These are phyloP conservation scores for Caenorhabditis doughertyi DNA, from an alignment of 2,888 invertebrate species.

Conservation along the genomic window DNA sequence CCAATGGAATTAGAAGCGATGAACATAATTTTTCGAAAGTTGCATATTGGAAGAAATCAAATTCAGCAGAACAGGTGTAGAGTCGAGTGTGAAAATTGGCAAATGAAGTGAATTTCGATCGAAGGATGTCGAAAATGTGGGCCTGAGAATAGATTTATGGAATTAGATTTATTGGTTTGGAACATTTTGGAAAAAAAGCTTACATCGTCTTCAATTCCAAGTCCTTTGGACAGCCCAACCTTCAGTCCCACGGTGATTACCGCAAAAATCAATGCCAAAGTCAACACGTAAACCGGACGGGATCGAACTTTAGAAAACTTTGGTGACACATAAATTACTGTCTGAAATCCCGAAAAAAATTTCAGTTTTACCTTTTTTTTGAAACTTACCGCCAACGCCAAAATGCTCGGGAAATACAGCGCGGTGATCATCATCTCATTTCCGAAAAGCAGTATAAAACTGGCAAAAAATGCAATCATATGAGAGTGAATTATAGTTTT, in stretches of 20 bases:
- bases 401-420: constrained; percentile 84
- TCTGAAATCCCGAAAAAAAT: constrained; percentile 35
- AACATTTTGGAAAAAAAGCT: constrained; percentile 68
- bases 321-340: constrained; percentile 56
- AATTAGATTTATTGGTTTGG: too few species aligned
- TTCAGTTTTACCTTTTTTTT: not conserved
- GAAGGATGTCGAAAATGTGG: constrained; percentile 88
- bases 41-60: constrained; percentile 87
- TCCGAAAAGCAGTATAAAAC: constrained; percentile 85
- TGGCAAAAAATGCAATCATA: constrained; percentile 83
- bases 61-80: constrained; percentile 89
- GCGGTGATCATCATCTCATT: constrained; percentile 86
- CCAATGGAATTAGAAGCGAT: constrained; percentile 86
- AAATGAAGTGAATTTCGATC: constrained; percentile 87
- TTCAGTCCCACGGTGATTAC: constrained; percentile 83
- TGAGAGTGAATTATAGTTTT: constrained; percentile 84
- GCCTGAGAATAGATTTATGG: constrained; percentile 83
- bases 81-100: constrained; percentile 89
- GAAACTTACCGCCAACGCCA: constrained; percentile 80
- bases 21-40: constrained; percentile 85
- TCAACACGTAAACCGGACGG: constrained; percentile 72
- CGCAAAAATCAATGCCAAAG: constrained; percentile 81
- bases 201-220: constrained; percentile 84
- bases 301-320: constrained; percentile 53
- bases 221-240: constrained; percentile 80